Evolutionary conservation across 2,888 invertebrate genomes (phyloP).

Genomic region (Penaeus monodon): DNA sequence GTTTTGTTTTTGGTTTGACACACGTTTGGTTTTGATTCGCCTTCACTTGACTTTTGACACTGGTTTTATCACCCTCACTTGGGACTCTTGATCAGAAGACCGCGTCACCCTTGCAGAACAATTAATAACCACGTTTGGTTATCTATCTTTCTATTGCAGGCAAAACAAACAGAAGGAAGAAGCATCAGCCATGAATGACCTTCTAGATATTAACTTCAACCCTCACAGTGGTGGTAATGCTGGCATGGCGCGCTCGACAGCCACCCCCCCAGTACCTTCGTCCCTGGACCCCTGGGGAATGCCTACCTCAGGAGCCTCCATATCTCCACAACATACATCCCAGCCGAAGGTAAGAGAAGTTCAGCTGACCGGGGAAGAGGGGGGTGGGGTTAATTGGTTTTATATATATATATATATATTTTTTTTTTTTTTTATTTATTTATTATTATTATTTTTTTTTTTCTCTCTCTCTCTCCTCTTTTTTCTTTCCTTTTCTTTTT

Average conservation of each 20-base stretch:
- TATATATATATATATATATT: too few relatives aligned
- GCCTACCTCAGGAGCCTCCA: conserved; percentile 65
- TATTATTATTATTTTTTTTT: too few relatives aligned
- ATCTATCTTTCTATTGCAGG: conserved; percentile 50
- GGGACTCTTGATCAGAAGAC: too few relatives aligned
- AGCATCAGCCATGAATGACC: conserved; percentile 64
- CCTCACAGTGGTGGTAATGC: conserved; percentile 56
- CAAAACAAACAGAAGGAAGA: conserved; percentile 50
- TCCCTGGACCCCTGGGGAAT: conserved; percentile 82
- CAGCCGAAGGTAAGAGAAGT: conserved; percentile 48
- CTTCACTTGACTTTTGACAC: too few relatives aligned
- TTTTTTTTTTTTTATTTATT: too few relatives aligned
- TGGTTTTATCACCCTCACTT: too few relatives aligned
- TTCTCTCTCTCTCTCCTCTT: neutral
- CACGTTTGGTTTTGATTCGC: too few relatives aligned
- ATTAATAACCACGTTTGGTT: neutral
- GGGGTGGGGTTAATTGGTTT: neutral
- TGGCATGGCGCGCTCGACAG: conserved; percentile 49
- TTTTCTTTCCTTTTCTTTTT: neutral
- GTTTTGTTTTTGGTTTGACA: too few relatives aligned
- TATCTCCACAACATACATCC: conserved; percentile 45
- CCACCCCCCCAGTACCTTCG: conserved; percentile 71
- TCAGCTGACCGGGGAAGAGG: neutral
- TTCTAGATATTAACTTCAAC: conserved; percentile 65
- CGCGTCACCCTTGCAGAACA: too few relatives aligned